Base-by-base conservation (phyloP, 2,797 vertebrate species). In the Acipenser oxyrinchus region DNA sequence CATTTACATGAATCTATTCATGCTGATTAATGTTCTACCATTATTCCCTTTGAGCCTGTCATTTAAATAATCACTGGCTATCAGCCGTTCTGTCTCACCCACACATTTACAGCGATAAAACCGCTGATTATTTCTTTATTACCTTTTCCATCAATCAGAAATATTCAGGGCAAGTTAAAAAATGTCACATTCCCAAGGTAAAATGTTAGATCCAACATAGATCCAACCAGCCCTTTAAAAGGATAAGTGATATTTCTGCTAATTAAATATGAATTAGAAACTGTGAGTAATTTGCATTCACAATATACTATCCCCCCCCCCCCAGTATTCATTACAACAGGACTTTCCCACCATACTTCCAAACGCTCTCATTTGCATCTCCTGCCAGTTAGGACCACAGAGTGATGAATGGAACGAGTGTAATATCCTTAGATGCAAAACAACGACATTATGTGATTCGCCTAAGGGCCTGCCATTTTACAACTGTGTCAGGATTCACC, bases 61-160 rank as follows among this genome's bases (percentile, higher is more conserved):
- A 79, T 78, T 68, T 72, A 65, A 65, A 65, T 67, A 70, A 72
- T 77, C 49, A 61, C 71, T 51, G 69, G 71, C 72, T 63, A 66
- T 64, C 77, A 76, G 68, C 70, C 60, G 71, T 72, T 64, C 66
- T 68, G 81, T 73, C 70, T 82, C 60, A 67, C 79, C 71, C 65
- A 55, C 52, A 65, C 51, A 74, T 73, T 10, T 71, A 71, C 70
- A 18, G 71, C 73, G 79, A 84, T 87, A 88, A 75, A 82, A 81
- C 79, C 81, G 76, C 70, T 68, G 68, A 72, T 66, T 74, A 83
- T 78, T 73, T 23, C 82, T 86, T 84, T 82, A 83, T 70, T 79
- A 76, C 74, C 68, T 15, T 4, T 60, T 78, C 64, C 68, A 72
- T 62, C 76, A 74, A 79, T 75, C 78, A 82, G 66, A 68, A 82